Evolutionary conservation across 2,888 invertebrate genomes (phyloP), one percentile per base, ranked within the genome.

Genomic region (Drosophila mayaguana): DNA sequence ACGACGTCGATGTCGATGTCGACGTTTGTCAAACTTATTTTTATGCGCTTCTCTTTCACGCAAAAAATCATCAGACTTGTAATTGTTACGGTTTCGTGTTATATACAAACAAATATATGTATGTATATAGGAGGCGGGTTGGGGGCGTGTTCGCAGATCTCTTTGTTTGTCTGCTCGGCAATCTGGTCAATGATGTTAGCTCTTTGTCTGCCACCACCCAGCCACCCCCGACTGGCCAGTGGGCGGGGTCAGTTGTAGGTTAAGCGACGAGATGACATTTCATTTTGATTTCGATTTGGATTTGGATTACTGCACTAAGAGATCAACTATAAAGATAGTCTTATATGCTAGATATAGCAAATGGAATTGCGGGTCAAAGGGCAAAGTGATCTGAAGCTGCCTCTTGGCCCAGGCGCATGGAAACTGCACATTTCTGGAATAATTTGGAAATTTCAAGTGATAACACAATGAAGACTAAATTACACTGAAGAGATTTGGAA

Each of bases 181-280:
- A 77, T 75, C 77, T 77, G 77, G 77, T 77, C 77, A 77, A 75
- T 75, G 66, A 79, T 78, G 68, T 61, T 69, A 53, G 69, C 46
- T 65, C 80, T 80, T 78, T 78, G 78, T 80, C 65, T 63, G 76
- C 63, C 25, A 40, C 51, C 51, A 5, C 4, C 34, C 51, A 8
- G 1, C 16, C 20, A 3, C 8, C 50, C 51, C 36, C 16, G 0
- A 0, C 62, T 5, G 45, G 57, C 51, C 59, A 22, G 28, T 59
- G 40, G 63, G 40, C 55, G 65, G 75, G 84, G 85, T 84, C 85
- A 69, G 65, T 87, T 82, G 80, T 87, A 78, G 88, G 88, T 83
- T 84, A 87, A 84, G 50, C 32, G 40, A 75, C 70, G 68, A 28
- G 70, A 74, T 74, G 81, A 73, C 45, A 59, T 66, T 68, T 43